Percentiles rank a stretch among this genome's conserved stretches.
These are phyloP conservation scores for Drosophila pseudoananassae DNA, from an alignment of 1,140 invertebrate species.

Conservation along the genomic window DNA sequence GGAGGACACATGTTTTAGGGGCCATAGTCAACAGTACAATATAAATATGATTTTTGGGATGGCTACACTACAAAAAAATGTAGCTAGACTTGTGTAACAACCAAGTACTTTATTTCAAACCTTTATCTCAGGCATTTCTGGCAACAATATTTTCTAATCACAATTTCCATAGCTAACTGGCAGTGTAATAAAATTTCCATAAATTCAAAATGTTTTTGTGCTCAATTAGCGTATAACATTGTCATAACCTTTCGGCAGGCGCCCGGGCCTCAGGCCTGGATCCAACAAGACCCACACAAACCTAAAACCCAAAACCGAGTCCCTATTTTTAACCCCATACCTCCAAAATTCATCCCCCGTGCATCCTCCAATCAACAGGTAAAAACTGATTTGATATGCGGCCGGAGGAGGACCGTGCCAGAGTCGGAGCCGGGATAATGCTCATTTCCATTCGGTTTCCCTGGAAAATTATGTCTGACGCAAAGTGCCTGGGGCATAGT, in stretches of 20 bases:
- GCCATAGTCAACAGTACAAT: conserved; percentile 10
- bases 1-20: conserved; percentile 18
- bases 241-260: conserved; percentile 63
- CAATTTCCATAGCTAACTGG: not conserved
- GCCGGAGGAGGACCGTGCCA: conserved; percentile 10
- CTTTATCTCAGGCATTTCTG: not conserved
- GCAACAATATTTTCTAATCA: not conserved
- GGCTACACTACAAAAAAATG: not conserved
- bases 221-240: conserved; percentile 77
- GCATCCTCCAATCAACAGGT: conserved; percentile 64
- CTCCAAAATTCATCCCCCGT: conserved; percentile 6
- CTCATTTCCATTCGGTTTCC: conserved; percentile 73
- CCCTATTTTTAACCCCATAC: conserved; percentile 2
- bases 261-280: conserved; percentile 24
- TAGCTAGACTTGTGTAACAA: no score
- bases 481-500: conserved; percentile 58
- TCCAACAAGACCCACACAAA: conserved; percentile 8
- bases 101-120: no score
- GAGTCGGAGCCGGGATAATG: conserved; percentile 41
- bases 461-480: conserved; percentile 69
- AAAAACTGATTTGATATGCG: conserved; percentile 72
- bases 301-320: not conserved
- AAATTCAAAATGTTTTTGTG: conserved; percentile 69
- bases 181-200: conserved; percentile 58
- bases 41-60: conserved; percentile 2